Conservation (phyloP, 2,113 vertebrate genomes). For the Chaetura pelagica region DNA sequence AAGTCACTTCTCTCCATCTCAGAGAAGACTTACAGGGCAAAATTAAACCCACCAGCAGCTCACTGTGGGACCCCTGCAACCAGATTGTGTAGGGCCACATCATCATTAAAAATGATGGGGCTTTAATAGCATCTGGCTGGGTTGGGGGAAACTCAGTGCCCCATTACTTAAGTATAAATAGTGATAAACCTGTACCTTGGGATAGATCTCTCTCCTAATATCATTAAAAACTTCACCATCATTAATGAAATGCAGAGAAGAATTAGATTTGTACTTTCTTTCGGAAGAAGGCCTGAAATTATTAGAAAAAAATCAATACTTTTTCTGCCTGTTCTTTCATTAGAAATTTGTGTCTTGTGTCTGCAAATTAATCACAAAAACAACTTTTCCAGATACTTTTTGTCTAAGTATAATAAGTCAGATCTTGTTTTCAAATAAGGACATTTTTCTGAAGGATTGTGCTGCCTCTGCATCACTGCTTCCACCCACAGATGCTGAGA, state of each 20-base stretch:
- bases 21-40: not conserved
- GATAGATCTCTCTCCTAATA: not conserved
- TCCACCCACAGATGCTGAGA: not conserved
- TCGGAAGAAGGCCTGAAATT: not conserved
- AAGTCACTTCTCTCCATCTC: not conserved
- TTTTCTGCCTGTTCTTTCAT: not conserved
- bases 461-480: not conserved
- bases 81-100: too few relatives aligned
- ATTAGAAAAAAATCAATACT: not conserved
- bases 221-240: not conserved
- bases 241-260: not conserved
- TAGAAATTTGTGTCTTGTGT: not conserved
- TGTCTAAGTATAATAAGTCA: not conserved
- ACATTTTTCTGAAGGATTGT: not conserved
- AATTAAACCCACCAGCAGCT: not conserved
- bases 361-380: not conserved
- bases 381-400: not conserved
- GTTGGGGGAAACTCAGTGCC: not conserved
- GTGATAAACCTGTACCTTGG: not conserved
- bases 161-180: not conserved
- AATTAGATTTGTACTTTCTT: not conserved
- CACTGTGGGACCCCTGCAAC: not conserved
- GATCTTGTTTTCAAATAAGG: not conserved
- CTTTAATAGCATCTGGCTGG: not conserved
- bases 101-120: not conserved